These are phyloP conservation scores for Epinephelus moara DNA, from an alignment of 2,113 vertebrate species.

Conservation along the genomic window DNA sequence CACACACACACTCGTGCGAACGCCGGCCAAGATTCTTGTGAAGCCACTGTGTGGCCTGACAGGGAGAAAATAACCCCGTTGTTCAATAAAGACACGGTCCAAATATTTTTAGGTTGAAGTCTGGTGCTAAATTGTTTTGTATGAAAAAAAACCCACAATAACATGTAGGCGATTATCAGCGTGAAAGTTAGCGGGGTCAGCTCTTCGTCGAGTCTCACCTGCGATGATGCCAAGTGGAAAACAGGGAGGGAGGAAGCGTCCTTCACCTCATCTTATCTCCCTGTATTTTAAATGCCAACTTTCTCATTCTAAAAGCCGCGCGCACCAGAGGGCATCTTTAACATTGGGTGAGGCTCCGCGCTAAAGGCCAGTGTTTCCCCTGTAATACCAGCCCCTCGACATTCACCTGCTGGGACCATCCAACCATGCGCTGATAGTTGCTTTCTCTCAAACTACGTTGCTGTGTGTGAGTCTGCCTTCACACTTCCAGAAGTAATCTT, in stretches of 20 bases:
- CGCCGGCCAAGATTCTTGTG: conserved; percentile 41
- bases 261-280: conserved; percentile 14
- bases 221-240: conserved; percentile 29
- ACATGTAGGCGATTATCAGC: background rate
- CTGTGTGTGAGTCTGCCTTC: background rate
- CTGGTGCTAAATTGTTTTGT: conserved; percentile 21
- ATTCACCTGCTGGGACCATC: conserved; percentile 64
- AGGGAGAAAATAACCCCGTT: conserved; percentile 31
- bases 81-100: background rate
- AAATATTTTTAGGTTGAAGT: conserved; percentile 2
- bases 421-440: conserved; percentile 29
- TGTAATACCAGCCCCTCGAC: conserved; percentile 50
- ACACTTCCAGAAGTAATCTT: conserved; percentile 32
- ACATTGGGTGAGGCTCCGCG: conserved; percentile 19
- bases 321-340: conserved; percentile 50
- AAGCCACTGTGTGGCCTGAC: conserved; percentile 22
- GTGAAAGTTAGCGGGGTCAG: conserved; percentile 33
- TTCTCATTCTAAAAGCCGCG: conserved; percentile 53
- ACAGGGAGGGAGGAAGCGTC: background rate
- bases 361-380: conserved; percentile 56
- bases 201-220: conserved; percentile 34
- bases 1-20: background rate
- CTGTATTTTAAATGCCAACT: conserved; percentile 61
- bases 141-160: background rate
- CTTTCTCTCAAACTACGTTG: conserved; percentile 16